Conservation (phyloP, 2,113 vertebrate species). For the Girardinichthys multiradiatus region DNA sequence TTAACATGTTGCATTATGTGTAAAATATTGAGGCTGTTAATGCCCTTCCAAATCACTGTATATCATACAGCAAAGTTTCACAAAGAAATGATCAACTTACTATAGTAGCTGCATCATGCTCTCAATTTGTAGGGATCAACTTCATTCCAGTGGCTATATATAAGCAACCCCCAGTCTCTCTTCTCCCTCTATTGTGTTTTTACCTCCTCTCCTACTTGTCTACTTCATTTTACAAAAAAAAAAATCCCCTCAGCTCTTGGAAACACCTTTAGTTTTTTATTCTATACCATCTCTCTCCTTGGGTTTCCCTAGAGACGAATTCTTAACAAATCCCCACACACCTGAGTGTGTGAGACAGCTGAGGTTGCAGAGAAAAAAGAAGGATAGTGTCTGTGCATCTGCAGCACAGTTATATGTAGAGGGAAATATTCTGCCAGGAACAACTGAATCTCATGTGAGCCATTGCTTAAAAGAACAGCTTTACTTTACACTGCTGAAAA, state of each 20-base stretch:
- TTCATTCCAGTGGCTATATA: not conserved
- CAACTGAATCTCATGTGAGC: conserved; percentile 1
- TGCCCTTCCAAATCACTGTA: no score
- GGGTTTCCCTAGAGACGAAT: conserved; percentile 37
- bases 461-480: conserved; percentile 6
- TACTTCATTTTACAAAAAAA: conserved; percentile 25
- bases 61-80: no score
- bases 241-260: conserved; percentile 19
- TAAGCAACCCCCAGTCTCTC: not conserved
- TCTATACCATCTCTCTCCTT: not conserved
- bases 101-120: not conserved
- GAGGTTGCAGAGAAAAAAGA: conserved; percentile 17
- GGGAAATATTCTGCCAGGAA: conserved; percentile 31
- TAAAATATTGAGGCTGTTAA: no score
- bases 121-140: not conserved
- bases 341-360: conserved; percentile 27
- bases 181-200: not conserved
- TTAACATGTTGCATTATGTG: no score
- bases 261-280: conserved; percentile 8
- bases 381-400: conserved; percentile 22
- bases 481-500: no score
- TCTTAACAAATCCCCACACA: conserved; percentile 39
- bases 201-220: conserved; percentile 4
- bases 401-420: conserved; percentile 12
- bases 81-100: no score